Evolutionary conservation across 2,113 vertebrate genomes (phyloP).

Genomic region (Pelecanoides urinatrix): DNA sequence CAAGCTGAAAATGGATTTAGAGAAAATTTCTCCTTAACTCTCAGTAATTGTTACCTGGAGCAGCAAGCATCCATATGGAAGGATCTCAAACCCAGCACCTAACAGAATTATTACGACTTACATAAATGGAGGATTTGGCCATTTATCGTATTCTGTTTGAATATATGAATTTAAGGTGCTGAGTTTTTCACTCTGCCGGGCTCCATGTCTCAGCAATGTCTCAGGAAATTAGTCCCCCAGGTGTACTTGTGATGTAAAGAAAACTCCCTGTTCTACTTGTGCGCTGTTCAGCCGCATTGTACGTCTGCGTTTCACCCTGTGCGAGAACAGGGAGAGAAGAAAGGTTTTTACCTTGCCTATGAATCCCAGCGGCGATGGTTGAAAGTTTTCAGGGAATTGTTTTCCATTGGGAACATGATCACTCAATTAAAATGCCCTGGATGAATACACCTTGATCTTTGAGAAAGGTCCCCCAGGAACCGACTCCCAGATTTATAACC

Average conservation of each 20-base stretch:
- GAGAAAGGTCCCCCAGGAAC: neutral
- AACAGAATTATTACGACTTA: neutral
- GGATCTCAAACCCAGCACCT: neutral
- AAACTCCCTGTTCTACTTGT: neutral
- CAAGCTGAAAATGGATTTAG: neutral
- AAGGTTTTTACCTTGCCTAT: neutral
- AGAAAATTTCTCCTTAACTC: neutral
- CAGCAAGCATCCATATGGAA: neutral
- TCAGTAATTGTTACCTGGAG: neutral
- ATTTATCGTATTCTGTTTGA: neutral
- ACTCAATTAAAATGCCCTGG: neutral
- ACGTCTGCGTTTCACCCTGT: neutral
- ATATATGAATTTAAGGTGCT: neutral
- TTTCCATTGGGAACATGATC: neutral
- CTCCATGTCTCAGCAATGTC: neutral
- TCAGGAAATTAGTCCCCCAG: neutral
- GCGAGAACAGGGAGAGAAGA: fast-evolving
- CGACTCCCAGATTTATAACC: neutral
- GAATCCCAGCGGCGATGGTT: neutral
- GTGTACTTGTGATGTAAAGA: neutral
- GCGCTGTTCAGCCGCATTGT: neutral
- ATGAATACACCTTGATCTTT: neutral
- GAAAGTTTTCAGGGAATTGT: neutral
- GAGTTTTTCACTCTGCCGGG: neutral
- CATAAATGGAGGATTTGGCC: neutral